Evolutionary conservation across 1,140 invertebrate genomes (phyloP).

Genomic region (Bombus picipes): DNA sequence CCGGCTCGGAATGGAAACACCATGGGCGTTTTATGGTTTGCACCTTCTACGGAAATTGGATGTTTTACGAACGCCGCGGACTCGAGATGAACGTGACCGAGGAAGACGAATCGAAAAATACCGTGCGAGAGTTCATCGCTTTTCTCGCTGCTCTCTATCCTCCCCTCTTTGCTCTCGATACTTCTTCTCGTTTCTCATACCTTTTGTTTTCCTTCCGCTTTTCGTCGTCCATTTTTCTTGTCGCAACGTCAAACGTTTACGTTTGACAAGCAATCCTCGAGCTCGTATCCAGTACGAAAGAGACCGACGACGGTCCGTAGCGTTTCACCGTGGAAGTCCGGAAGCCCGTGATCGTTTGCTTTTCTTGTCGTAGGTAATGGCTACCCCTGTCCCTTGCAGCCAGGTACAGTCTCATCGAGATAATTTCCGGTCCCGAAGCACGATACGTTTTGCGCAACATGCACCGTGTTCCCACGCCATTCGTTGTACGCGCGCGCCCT

Average conservation of each 20-base stretch:
- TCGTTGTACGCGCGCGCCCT: neutral
- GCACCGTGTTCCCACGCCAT: neutral
- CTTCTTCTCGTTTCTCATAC: neutral
- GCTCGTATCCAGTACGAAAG: neutral
- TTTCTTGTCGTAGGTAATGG: neutral
- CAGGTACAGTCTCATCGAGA: neutral
- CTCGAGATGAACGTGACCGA: conserved; percentile 46
- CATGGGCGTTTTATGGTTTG: conserved; percentile 40
- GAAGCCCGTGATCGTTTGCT: conserved; percentile 6
- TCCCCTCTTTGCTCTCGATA: no score
- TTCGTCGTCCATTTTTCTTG: conserved; percentile 33
- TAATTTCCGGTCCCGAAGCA: conserved; percentile 9
- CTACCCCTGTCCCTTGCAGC: neutral
- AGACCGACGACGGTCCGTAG: neutral
- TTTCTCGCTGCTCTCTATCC: neutral
- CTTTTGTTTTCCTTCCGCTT: neutral
- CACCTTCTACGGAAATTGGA: conserved; percentile 64
- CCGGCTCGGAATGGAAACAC: conserved; percentile 51
- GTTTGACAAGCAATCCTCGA: conserved; percentile 50
- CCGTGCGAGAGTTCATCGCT: neutral
- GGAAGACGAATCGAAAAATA: conserved; percentile 10
- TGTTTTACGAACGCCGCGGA: conserved; percentile 57
- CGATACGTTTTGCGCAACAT: neutral
- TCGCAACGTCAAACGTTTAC: conserved; percentile 45
- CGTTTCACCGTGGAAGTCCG: neutral